Conservation (phyloP, 2,888 invertebrate genomes). For the Nemapogon koenigi region DNA sequence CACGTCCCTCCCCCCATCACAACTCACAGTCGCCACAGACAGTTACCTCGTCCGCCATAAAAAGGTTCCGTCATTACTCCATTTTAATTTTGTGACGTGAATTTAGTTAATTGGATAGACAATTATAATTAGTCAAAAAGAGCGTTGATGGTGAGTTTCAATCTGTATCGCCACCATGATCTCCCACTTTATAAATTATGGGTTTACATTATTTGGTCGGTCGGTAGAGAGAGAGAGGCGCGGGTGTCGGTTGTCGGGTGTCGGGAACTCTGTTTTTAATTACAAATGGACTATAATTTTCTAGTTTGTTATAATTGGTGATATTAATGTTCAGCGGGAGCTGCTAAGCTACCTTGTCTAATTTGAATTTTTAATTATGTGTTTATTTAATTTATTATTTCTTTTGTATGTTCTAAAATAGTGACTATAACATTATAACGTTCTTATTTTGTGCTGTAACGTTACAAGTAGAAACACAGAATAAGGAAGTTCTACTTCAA, state of each 20-base stretch:
- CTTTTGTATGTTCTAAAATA: too few species aligned
- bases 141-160: slow-evolving; percentile 20
- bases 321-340: neutral
- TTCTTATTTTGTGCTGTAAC: too few species aligned
- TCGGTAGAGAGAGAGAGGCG: neutral
- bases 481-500: too few species aligned
- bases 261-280: too few species aligned
- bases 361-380: slow-evolving; percentile 4
- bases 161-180: slow-evolving; percentile 10
- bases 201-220: slow-evolving; percentile 10
- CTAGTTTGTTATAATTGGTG: slow-evolving; percentile 7
- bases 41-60: slow-evolving; percentile 15
- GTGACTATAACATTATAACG: too few species aligned
- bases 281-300: slow-evolving; percentile 8
- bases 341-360: too few species aligned
- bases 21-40: slow-evolving; percentile 12
- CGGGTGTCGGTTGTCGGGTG: too few species aligned
- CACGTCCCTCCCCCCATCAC: neutral
- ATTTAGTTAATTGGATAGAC: slow-evolving; percentile 31
- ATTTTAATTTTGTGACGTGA: slow-evolving; percentile 21
- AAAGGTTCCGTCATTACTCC: slow-evolving; percentile 12
- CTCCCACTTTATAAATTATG: slow-evolving; percentile 9
- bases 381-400: too few species aligned
- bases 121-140: slow-evolving; percentile 32
- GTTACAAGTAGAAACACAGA: too few species aligned